Percentiles rank a stretch among this genome's conserved stretches.
Evolutionary conservation across 2,888 invertebrate genomes (phyloP).

Genomic region (Endomychus coccineus): DNA sequence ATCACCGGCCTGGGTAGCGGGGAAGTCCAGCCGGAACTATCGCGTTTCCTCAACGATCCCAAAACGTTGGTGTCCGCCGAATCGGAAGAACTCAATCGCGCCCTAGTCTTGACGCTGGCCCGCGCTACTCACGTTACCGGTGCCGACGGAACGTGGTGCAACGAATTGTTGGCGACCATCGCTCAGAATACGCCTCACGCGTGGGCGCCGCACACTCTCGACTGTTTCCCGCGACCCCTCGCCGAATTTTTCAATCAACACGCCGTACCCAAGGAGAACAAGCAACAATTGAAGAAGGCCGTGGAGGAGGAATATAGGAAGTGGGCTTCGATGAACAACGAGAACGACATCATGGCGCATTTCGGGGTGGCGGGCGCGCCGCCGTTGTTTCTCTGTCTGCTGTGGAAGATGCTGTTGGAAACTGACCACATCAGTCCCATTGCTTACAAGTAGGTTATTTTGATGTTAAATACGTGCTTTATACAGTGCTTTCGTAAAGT

Average conservation of each 20-base stretch:
- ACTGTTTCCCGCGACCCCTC: constrained; percentile 84
- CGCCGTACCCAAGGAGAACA: constrained; percentile 79
- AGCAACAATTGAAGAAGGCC: constrained; percentile 82
- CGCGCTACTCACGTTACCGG: constrained; percentile 92
- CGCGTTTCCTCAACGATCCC: constrained; percentile 83
- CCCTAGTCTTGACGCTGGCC: constrained; percentile 86
- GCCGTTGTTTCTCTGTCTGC: constrained; percentile 80
- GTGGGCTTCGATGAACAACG: constrained; percentile 95
- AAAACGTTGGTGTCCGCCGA: constrained; percentile 88
- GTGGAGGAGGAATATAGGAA: constrained; percentile 94
- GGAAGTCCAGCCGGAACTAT: constrained; percentile 89
- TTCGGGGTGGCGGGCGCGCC: constrained; percentile 92
- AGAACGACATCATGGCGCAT: constrained; percentile 92
- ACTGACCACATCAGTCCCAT: constrained; percentile 89
- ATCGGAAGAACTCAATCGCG: constrained; percentile 90
- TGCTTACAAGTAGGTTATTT: constrained; percentile 81
- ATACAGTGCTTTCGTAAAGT: too few species aligned
- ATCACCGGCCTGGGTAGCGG: constrained; percentile 68
- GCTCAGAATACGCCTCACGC: constrained; percentile 92
- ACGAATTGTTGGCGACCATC: constrained; percentile 80
- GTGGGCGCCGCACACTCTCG: constrained; percentile 89
- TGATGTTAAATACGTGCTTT: background rate
- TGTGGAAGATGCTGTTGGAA: constrained; percentile 95
- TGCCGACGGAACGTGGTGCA: constrained; percentile 78
- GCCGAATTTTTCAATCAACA: constrained; percentile 86